Evolutionary conservation across 2,113 vertebrate genomes (phyloP), one percentile per base, ranked within the genome.

Genomic region (Suncus etruscus): DNA sequence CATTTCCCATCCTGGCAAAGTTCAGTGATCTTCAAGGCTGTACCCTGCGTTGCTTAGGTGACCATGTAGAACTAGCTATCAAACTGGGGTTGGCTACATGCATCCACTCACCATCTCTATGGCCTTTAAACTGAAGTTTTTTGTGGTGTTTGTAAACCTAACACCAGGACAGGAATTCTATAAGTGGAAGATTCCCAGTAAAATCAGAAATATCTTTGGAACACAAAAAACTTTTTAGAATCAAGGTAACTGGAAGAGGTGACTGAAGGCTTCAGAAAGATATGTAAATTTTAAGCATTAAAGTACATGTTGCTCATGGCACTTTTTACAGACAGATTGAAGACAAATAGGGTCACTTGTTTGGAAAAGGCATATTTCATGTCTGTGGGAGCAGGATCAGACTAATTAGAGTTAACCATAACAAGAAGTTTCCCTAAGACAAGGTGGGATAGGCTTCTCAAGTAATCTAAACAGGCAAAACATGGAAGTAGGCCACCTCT

Each of bases 61-160:
- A 61, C 58, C 58, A 22, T 61, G 58, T 16, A 58, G 54, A 58
- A 58, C 18, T 5, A 58, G 54, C 54, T 58, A 58, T 61, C 58
- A 61, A 61, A 22, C 18, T 22, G 18, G 58, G 18, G 58, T 61
- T 61, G 58, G 18, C 58, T 20, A 20, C 58, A 61, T 61, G 14
- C 58, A 61, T 61, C 18, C 58, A 61, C 8, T 16, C 18, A 87
- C 22, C 54, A 61, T 3, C 58, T 61, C 18, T 4, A 16, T 61
- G 22, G 47, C 18, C 22, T 29, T 48, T 66, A 66, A 7, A 66
- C 20, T 66, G 27, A 61, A 18, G 83, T 63, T 78, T 61, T 80
- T 48, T 39, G 31, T 58, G 51, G 12, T 54, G 76, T 88, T 91
- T 96, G 58, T 68, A 89, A 80, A 90, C 58, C 78, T 76, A 89